phyloP scores from a whole-genome alignment of 1,140 invertebrate species.

The Magallana ariakensis region DNA sequence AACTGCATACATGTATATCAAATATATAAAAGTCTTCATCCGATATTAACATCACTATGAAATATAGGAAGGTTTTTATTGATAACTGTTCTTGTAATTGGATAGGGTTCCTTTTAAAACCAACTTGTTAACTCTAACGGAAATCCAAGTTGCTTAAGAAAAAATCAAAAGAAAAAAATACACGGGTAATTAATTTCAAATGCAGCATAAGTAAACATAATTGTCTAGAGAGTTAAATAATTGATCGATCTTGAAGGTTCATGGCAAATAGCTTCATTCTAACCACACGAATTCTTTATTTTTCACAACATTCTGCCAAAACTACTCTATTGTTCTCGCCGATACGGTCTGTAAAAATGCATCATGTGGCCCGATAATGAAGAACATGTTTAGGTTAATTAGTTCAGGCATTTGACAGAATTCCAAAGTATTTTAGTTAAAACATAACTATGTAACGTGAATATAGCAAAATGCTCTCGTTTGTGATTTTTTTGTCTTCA shows the following conservation, averaged over 20 bases:
- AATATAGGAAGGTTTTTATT: not conserved
- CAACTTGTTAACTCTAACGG: too few relatives aligned
- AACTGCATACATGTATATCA: not conserved
- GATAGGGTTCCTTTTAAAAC: not conserved
- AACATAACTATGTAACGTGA: not conserved
- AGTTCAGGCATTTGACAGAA: conserved; percentile 18
- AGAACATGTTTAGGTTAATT: conserved; percentile 26
- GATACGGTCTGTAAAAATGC: not conserved
- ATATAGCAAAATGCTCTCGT: not conserved
- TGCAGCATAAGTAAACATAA: not conserved
- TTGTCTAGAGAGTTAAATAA: not conserved
- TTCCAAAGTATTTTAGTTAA: conserved; percentile 1
- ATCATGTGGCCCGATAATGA: not conserved
- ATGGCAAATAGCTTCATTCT: not conserved
- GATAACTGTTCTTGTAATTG: not conserved
- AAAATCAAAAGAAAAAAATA: not conserved
- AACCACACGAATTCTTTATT: not conserved
- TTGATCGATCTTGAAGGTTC: not conserved
- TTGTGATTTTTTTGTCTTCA: not conserved
- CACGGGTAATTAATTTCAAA: not conserved
- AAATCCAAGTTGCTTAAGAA: not conserved
- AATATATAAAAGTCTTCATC: not conserved
- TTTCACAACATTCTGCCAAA: conserved; percentile 26
- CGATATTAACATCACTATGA: too few relatives aligned
- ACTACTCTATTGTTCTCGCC: not conserved